Percentiles rank a stretch among this genome's conserved stretches.
These are phyloP conservation scores for Batillaria attramentaria DNA, from an alignment of 1,140 invertebrate species.

Conservation along the genomic window DNA sequence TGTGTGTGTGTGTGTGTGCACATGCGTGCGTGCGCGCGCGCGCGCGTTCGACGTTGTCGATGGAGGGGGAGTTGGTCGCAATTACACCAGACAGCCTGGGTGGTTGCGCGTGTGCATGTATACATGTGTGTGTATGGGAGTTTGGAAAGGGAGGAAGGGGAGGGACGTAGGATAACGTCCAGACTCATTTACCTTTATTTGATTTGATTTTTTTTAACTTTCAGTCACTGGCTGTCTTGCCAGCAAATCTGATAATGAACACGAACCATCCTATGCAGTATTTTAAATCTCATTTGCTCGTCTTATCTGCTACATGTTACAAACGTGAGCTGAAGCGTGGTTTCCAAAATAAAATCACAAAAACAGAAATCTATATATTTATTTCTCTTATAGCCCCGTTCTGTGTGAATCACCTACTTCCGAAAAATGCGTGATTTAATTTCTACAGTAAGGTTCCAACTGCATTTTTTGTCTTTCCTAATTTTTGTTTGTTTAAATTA, in stretches of 20 bases:
- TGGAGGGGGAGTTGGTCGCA: no score
- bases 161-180: not conserved
- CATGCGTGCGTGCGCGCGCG: not conserved
- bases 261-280: no score
- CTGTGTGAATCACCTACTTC: slow-evolving; percentile 1
- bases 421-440: not conserved
- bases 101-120: slow-evolving; percentile 10
- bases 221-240: no score
- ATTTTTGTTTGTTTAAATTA: not conserved
- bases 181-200: not conserved
- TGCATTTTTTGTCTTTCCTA: not conserved
- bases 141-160: not conserved
- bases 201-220: no score
- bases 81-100: no score
- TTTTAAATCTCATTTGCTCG: no score
- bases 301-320: not conserved
- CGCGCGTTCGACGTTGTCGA: no score
- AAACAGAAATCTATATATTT: not conserved
- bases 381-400: not conserved
- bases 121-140: slow-evolving; percentile 12
- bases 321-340: not conserved
- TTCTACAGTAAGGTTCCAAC: not conserved
- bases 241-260: no score
- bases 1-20: slow-evolving; percentile 5
- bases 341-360: not conserved